Conservation (phyloP, 2,113 vertebrate genomes). For the Eulacestoma nigropectus region DNA sequence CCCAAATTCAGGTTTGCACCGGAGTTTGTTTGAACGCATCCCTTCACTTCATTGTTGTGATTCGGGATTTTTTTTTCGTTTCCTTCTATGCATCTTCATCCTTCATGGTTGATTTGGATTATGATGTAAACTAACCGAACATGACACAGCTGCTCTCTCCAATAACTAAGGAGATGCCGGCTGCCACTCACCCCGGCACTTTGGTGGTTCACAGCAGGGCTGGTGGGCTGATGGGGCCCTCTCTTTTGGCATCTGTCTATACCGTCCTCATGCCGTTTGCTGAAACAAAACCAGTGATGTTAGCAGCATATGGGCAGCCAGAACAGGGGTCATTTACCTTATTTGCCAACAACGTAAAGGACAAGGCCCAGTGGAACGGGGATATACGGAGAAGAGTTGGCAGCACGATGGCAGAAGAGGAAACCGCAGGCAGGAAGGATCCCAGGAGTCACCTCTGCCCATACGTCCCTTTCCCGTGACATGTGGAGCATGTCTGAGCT, state of each 20-base stretch:
- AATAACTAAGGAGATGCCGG: constrained; percentile 52
- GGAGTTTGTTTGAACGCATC: constrained; percentile 5
- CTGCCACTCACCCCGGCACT: constrained; percentile 19
- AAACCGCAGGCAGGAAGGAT: background rate
- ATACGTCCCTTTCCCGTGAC: background rate
- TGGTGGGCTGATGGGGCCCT: constrained; percentile 10
- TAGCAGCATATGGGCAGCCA: constrained; percentile 51
- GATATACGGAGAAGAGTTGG: background rate
- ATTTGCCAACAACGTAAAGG: constrained; percentile 56
- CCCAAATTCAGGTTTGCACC: background rate
- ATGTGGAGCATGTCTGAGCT: background rate
- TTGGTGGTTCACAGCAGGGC: constrained; percentile 49
- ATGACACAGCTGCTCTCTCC: constrained; percentile 63
- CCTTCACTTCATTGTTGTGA: background rate
- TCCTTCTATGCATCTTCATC: constrained; percentile 50
- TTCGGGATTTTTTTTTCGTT: background rate
- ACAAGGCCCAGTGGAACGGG: constrained; percentile 16
- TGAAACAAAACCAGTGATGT: constrained; percentile 49
- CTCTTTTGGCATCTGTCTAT: constrained; percentile 47
- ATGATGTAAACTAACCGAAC: constrained; percentile 65
- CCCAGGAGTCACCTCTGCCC: constrained; percentile 27
- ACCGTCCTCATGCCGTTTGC: constrained; percentile 26
- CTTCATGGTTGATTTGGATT: constrained; percentile 67
- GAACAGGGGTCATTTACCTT: constrained; percentile 35
- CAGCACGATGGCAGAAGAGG: background rate